Conservation (phyloP, 1,140 invertebrate species). For the Drosophila quadrilineata region DNA sequence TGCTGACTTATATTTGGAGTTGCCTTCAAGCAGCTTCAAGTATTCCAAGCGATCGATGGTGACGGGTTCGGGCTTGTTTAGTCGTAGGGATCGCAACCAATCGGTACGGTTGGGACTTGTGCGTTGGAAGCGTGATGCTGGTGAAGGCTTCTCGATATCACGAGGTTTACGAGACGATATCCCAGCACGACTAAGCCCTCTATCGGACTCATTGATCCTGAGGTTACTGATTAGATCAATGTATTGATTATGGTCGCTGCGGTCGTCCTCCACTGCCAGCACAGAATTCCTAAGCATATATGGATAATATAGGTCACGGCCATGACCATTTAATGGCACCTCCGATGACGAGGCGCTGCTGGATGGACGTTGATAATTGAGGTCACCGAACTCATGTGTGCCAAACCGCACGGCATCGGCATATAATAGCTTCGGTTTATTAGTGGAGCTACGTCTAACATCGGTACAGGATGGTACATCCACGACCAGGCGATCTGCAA, state of each 20-base stretch:
- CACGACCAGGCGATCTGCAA: conserved; percentile 11
- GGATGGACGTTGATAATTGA: conserved; percentile 21
- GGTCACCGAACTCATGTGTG: conserved; percentile 43
- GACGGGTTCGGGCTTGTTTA: neutral
- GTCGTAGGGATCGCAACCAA: conserved; percentile 2
- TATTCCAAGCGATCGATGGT: conserved; percentile 1
- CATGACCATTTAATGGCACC: conserved; percentile 28
- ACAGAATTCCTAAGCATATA: conserved; percentile 17
- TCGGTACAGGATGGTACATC: neutral
- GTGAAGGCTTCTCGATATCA: conserved; percentile 1
- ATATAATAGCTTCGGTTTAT: conserved; percentile 30
- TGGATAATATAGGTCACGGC: neutral
- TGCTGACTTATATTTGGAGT: neutral
- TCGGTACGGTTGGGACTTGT: conserved; percentile 1
- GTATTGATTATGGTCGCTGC: conserved; percentile 47
- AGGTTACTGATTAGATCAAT: conserved; percentile 34
- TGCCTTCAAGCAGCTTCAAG: conserved; percentile 2
- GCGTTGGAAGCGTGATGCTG: conserved; percentile 2
- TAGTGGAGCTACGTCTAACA: neutral
- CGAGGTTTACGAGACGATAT: neutral
- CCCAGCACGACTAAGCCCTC: neutral
- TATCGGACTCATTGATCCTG: conserved; percentile 17
- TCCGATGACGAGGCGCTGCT: conserved; percentile 22
- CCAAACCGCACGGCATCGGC: conserved; percentile 54
- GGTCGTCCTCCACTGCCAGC: conserved; percentile 28